phyloP scores from a whole-genome alignment of 2,888 invertebrate species.

The Hirtodrosophila trivittata region DNA sequence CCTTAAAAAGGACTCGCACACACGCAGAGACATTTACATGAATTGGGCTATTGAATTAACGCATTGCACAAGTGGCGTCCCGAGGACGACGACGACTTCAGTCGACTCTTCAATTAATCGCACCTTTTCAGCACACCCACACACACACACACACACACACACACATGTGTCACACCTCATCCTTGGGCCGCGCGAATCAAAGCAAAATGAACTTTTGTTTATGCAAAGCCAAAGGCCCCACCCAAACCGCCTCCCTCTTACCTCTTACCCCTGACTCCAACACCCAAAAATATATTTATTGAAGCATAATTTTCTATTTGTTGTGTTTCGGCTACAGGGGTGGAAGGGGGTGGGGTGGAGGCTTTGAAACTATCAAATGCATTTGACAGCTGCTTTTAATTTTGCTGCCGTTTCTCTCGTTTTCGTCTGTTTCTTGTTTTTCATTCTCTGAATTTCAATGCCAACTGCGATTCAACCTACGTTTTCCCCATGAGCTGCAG shows the following conservation, averaged over 20 bases:
- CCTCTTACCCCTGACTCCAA: not conserved
- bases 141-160: constrained; percentile 3
- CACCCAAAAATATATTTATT: constrained; percentile 61
- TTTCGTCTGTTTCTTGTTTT: constrained; percentile 15
- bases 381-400: constrained; percentile 72
- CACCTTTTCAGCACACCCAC: constrained; percentile 69
- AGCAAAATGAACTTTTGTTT: constrained; percentile 59
- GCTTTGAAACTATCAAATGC: constrained; percentile 67
- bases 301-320: constrained; percentile 72
- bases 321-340: constrained; percentile 16
- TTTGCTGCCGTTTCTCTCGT: constrained; percentile 30
- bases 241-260: not conserved
- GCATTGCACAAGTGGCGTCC: constrained; percentile 33
- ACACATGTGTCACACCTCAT: constrained; percentile 15
- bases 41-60: constrained; percentile 56
- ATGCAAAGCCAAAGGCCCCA: constrained; percentile 23
- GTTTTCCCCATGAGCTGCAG: not conserved
- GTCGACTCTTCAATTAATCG: constrained; percentile 78
- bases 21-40: not conserved
- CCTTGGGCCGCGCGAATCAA: constrained; percentile 16
- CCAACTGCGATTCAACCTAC: not conserved
- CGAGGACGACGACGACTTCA: constrained; percentile 26
- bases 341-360: constrained; percentile 13
- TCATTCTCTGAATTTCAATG: constrained; percentile 14
- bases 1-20: constrained; percentile 43